phyloP scores from a whole-genome alignment of 2,113 vertebrate genomes.

The Aptenodytes patagonicus region DNA sequence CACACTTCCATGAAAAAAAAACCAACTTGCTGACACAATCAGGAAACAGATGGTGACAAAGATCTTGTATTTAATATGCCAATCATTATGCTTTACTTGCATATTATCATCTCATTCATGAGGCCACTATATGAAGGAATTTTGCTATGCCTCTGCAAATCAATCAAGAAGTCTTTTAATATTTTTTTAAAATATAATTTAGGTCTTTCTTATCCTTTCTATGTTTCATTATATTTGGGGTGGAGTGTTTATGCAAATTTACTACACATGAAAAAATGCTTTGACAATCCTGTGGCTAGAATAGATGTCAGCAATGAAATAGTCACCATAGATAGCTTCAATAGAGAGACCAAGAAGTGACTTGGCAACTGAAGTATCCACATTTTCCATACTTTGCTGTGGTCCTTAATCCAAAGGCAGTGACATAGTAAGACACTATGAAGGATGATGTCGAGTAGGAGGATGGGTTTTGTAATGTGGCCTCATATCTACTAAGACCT shows the following conservation, averaged over 20 bases:
- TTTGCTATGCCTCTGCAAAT: constrained; percentile 69
- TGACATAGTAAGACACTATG: constrained; percentile 48
- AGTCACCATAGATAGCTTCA: constrained; percentile 32
- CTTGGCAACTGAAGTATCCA: constrained; percentile 51
- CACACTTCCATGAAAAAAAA: constrained; percentile 79
- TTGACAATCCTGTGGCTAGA: constrained; percentile 40
- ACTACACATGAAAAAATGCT: constrained; percentile 38
- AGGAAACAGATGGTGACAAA: constrained; percentile 85
- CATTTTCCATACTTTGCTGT: constrained; percentile 33
- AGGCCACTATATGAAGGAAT: constrained; percentile 78
- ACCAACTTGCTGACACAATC: constrained; percentile 81
- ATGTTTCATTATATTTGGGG: constrained; percentile 56
- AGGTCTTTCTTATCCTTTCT: constrained; percentile 56
- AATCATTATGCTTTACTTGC: constrained; percentile 82
- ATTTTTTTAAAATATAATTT: constrained; percentile 45
- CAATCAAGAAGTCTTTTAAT: constrained; percentile 69
- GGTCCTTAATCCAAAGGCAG: constrained; percentile 43
- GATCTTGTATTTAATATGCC: constrained; percentile 82
- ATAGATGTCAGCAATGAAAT: constrained; percentile 45
- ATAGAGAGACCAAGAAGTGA: constrained; percentile 46
- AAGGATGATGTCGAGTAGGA: constrained; percentile 55
- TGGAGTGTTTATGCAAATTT: constrained; percentile 50
- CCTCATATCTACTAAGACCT: constrained; percentile 50
- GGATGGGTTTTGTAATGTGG: constrained; percentile 38
- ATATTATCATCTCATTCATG: constrained; percentile 80